Conservation (phyloP, 2,888 invertebrate genomes). For the Erebia palarica region DNA sequence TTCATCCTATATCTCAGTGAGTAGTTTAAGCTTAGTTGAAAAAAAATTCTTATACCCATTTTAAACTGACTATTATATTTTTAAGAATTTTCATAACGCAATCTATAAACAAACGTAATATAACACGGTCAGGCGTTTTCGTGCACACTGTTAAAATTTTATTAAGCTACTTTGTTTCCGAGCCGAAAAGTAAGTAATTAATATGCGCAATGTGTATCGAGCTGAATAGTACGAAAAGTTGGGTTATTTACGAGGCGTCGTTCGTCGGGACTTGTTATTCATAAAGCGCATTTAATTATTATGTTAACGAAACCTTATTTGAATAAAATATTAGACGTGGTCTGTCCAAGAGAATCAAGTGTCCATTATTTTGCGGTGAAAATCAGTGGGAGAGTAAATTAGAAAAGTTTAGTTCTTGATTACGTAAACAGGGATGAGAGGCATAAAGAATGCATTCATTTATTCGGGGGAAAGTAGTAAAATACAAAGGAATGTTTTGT, state of each 20-base stretch:
- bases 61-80: neutral
- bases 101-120: slow-evolving; percentile 3
- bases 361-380: slow-evolving; percentile 59
- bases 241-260: slow-evolving; percentile 70
- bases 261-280: slow-evolving; percentile 75
- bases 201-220: slow-evolving; percentile 76
- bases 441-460: slow-evolving; percentile 57
- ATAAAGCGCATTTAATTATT: slow-evolving; percentile 81
- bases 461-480: slow-evolving; percentile 71
- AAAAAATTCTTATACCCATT: too few relatives aligned
- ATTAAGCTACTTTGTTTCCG: slow-evolving; percentile 39
- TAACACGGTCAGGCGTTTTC: slow-evolving; percentile 24
- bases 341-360: slow-evolving; percentile 74
- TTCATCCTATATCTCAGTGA: too few relatives aligned
- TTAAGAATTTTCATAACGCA: neutral
- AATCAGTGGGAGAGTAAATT: slow-evolving; percentile 46
- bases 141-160: slow-evolving; percentile 36
- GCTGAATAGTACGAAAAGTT: slow-evolving; percentile 75
- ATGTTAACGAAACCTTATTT: slow-evolving; percentile 79
- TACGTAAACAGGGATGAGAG: slow-evolving; percentile 47
- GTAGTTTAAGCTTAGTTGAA: too few relatives aligned
- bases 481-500: slow-evolving; percentile 78
- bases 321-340: slow-evolving; percentile 77
- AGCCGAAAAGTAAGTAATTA: slow-evolving; percentile 51
- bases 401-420: slow-evolving; percentile 52